Conservation (phyloP, 2,113 vertebrate species). For the Scytalopus superciliaris region DNA sequence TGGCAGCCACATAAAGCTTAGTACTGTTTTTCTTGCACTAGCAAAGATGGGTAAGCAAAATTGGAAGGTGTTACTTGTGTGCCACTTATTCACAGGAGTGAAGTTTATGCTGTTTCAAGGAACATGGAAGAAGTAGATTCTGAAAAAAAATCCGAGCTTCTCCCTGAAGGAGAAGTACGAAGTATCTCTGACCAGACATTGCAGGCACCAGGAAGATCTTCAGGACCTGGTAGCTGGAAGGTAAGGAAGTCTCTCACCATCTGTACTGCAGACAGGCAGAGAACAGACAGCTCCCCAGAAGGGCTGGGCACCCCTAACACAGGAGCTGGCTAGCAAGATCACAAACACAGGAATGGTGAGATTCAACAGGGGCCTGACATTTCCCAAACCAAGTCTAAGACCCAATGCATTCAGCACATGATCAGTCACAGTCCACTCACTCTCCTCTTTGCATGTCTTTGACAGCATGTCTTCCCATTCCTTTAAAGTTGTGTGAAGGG, state of each 20-base stretch:
- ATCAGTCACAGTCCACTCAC: not conserved
- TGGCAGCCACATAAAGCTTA: not conserved
- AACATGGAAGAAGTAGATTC: constrained; percentile 72
- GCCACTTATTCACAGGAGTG: constrained; percentile 63
- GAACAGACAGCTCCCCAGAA: not conserved
- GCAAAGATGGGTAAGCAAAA: not conserved
- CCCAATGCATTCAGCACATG: not conserved
- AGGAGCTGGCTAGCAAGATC: not conserved
- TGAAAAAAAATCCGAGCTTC: constrained; percentile 68
- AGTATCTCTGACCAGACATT: not conserved
- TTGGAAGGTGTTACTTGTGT: not conserved
- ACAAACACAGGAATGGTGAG: not conserved
- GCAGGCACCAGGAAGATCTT: not conserved
- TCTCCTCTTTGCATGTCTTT: not conserved
- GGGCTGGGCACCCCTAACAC: not conserved
- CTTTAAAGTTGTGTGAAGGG: not conserved
- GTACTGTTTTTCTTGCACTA: not conserved
- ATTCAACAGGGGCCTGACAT: not conserved
- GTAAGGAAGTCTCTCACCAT: not conserved
- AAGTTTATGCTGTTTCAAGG: constrained; percentile 77
- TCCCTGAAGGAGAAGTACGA: constrained; percentile 33
- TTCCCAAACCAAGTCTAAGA: not conserved
- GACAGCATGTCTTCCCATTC: not conserved
- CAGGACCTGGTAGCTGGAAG: not conserved
- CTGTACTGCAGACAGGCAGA: not conserved